Conservation (phyloP, 2,113 vertebrate genomes). For the Mungos mungo region DNA sequence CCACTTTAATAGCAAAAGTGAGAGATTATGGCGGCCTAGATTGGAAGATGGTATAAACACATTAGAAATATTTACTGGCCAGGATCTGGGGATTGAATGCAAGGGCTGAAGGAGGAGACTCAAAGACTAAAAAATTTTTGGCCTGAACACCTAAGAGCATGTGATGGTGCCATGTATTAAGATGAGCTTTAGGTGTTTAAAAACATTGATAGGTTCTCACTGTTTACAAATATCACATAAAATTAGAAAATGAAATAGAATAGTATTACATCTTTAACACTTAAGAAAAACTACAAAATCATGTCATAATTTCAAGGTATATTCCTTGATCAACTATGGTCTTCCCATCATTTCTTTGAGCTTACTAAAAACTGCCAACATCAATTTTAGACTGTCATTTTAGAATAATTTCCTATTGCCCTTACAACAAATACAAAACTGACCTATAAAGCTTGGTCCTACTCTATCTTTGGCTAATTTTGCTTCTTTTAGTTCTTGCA, state of each 20-base stretch:
- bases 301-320: constrained; percentile 27
- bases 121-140: background rate
- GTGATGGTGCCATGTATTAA: background rate
- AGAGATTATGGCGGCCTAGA: background rate
- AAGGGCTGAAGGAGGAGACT: background rate
- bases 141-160: background rate
- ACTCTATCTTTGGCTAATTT: background rate
- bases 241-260: background rate
- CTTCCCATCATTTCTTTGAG: background rate
- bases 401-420: background rate
- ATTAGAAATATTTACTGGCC: background rate
- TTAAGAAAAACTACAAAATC: constrained; percentile 17
- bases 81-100: background rate
- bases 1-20: background rate
- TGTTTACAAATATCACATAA: background rate
- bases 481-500: background rate
- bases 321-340: background rate
- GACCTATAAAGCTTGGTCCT: background rate
- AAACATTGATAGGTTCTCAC: background rate
- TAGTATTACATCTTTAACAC: background rate
- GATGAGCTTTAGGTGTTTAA: background rate
- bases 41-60: background rate
- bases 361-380: background rate
- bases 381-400: background rate
- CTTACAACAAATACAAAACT: background rate